Conservation (phyloP, 2,797 vertebrate species). For the Aotus griseimembra region DNA sequence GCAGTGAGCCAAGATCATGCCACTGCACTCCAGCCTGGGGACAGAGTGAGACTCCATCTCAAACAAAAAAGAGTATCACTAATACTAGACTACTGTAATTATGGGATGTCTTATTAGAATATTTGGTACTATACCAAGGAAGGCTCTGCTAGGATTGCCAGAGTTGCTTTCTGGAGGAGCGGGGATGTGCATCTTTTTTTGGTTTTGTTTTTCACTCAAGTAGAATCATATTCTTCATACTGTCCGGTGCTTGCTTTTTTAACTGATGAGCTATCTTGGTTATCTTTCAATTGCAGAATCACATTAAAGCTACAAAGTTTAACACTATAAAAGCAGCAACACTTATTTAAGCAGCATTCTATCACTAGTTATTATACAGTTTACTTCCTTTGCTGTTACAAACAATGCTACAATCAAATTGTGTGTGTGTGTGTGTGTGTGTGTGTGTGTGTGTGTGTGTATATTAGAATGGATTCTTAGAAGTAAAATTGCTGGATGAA, state of each 20-base stretch:
- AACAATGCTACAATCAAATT: not conserved
- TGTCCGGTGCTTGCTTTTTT: constrained; percentile 35
- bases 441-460: too few species aligned
- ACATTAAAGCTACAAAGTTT: constrained; percentile 1
- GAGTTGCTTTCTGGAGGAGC: not conserved
- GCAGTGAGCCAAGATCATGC: too few species aligned
- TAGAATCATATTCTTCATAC: constrained; percentile 24
- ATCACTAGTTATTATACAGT: not conserved
- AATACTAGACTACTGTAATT: constrained; percentile 27
- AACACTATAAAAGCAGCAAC: constrained; percentile 19
- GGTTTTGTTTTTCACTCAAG: constrained; percentile 9
- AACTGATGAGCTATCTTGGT: constrained; percentile 15
- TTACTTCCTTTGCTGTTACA: constrained; percentile 37
- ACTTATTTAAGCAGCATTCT: constrained; percentile 22
- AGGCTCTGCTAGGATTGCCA: not conserved
- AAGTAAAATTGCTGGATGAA: constrained; percentile 40
- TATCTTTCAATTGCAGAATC: constrained; percentile 30
- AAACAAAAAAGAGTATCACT: not conserved
- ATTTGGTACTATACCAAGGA: constrained; percentile 13
- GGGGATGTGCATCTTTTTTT: not conserved
- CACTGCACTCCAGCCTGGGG: too few species aligned
- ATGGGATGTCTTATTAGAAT: constrained; percentile 36
- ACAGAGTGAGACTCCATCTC: too few species aligned
- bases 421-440: not conserved
- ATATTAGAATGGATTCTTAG: constrained; percentile 3